Base-by-base conservation (phyloP, 2,888 invertebrate species). In the Branchipolynoe longqiensis region DNA sequence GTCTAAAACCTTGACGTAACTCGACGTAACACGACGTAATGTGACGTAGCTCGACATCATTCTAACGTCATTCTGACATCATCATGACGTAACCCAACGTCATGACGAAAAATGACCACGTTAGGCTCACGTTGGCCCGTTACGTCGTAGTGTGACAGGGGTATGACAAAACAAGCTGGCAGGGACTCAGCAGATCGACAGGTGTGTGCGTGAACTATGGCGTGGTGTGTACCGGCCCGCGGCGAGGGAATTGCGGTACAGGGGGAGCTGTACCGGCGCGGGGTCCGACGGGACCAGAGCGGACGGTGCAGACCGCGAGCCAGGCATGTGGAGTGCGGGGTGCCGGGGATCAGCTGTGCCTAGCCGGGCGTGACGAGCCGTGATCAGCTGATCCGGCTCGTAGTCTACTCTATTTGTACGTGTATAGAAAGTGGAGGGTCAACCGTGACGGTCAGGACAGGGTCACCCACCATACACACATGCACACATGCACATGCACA, bases 271-370 rank as follows among this genome's bases (percentile, higher is more conserved):
- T n/a, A n/a, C n/a, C n/a, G n/a, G n/a, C n/a, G n/a, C n/a, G n/a
- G n/a, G n/a, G n/a, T n/a, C n/a, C n/a, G n/a, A n/a, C n/a, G n/a
- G n/a, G n/a, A 48, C 48, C 48, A 48, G 8, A 48, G 8, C 48
- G 18, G 8, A 48, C 48, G 18, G 8, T 18, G 18, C 48, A 48
- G 8, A 48, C 48, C 8, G 8, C 48, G 8, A 12, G 48, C 48
- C 48, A 48, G 8, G 18, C 8, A 48, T 8, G 18, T 48, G 8
- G 48, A 12, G 48, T 48, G 18, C 48, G 48, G 8, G 48, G 48
- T 18, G 8, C n/a, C 8, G 8, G 25, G 62, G 62, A 62, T 62
- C 62, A 62, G 62, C 62, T 62, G 62, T 62, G 62, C 62, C 25
- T 25, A 62, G 62, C 62, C n/a, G 1, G 31, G 62, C 62, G 28